These are phyloP conservation scores for Calypte anna DNA, from an alignment of 2,113 vertebrate genomes.

Conservation along the genomic window DNA sequence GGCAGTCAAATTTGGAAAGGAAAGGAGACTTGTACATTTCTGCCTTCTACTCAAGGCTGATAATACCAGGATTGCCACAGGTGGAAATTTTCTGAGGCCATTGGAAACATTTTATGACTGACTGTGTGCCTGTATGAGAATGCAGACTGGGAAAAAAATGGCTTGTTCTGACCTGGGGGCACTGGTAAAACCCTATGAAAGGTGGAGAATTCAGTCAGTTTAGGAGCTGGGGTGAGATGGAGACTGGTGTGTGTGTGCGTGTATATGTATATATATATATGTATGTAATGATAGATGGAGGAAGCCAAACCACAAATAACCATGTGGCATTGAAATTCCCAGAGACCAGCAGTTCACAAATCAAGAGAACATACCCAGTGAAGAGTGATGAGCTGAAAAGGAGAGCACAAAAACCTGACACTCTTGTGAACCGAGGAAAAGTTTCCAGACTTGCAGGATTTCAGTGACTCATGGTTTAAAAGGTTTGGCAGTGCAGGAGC, in stretches of 20 bases:
- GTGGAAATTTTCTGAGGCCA: not conserved
- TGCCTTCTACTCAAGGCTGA: not conserved
- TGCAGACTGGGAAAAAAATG: not conserved
- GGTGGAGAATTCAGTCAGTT: not conserved
- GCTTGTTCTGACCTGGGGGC: not conserved
- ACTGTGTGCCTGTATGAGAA: not conserved
- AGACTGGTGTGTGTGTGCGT: not conserved
- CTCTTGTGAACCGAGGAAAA: rapidly evolving
- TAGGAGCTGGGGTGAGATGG: not conserved
- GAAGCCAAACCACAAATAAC: slow-evolving; percentile 31
- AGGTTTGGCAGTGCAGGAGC: not conserved
- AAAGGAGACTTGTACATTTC: not conserved
- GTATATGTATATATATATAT: too few species aligned
- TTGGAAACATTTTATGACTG: not conserved
- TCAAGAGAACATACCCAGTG: not conserved
- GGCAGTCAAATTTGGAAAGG: not conserved
- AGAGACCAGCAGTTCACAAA: slow-evolving; percentile 37
- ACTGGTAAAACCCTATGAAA: not conserved
- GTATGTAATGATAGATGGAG: not conserved
- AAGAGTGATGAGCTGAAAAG: slow-evolving; percentile 29
- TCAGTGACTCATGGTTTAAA: not conserved
- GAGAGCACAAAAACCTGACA: not conserved
- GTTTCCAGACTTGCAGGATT: not conserved
- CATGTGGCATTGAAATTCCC: not conserved
- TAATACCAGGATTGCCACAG: not conserved